phyloP scores from a whole-genome alignment of 2,888 invertebrate genomes.

The Neria commutata region DNA sequence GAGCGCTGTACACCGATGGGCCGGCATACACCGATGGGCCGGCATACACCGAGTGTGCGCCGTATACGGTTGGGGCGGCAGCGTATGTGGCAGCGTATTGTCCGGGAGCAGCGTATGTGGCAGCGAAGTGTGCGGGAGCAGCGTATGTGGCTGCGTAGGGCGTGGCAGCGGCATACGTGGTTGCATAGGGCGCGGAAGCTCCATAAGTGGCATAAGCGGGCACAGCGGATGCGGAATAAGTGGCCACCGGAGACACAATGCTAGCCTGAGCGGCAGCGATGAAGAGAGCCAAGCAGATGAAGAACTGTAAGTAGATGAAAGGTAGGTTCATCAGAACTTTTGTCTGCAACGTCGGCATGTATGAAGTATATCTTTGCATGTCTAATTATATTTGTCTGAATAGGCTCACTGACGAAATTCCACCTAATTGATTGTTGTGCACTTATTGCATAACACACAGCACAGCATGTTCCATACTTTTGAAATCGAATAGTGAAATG shows the following conservation, averaged over 20 bases:
- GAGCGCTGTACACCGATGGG: conserved; percentile 15
- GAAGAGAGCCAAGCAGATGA: conserved; percentile 52
- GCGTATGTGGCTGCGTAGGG: not conserved
- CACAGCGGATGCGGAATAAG: conserved; percentile 32
- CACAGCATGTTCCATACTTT: no score
- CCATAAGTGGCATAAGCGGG: conserved; percentile 23
- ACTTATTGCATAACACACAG: no score
- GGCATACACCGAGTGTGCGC: conserved; percentile 36
- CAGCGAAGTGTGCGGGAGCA: conserved; percentile 20
- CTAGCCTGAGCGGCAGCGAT: conserved; percentile 52
- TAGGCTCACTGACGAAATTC: not conserved
- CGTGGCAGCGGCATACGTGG: not conserved
- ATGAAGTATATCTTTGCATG: no score
- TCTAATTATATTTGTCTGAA: not conserved
- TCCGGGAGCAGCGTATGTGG: conserved; percentile 37
- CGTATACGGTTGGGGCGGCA: not conserved
- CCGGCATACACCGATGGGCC: not conserved
- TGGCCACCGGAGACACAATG: conserved; percentile 29
- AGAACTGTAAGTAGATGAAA: conserved; percentile 37
- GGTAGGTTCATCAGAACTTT: no score
- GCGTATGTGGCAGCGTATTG: conserved; percentile 25
- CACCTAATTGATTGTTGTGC: not conserved
- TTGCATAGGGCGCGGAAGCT: not conserved
- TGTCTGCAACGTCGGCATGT: no score
- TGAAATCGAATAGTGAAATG: no score